Evolutionary conservation across 2,113 vertebrate species (phyloP), one percentile per base, ranked within the genome.

Genomic region (Pionites leucogaster): DNA sequence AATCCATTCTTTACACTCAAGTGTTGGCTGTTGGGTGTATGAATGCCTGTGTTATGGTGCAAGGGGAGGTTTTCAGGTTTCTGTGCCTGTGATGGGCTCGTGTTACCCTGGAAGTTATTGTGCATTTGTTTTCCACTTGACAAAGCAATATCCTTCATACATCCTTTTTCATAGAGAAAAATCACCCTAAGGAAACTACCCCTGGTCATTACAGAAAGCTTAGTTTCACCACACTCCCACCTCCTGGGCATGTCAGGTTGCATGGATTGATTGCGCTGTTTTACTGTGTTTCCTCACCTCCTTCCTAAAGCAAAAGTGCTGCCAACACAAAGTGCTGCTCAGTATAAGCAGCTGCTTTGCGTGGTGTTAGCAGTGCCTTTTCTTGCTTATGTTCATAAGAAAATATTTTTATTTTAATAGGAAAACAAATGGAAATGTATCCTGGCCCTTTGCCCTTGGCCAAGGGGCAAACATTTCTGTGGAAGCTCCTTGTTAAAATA

Each of bases 381-480:
- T 84, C 27, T 86, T 90, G 47, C 55, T 97, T 96, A 93, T 96
- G 69, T 91, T 57, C 88, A 9, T 88, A 94, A 69, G 72, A 93
- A 95, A 96, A 93, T 95, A 93, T 93, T 97, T 96, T 95, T 96
- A 88, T 78, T 96, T 96, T 94, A 95, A 76, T 86, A 81, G 57
- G 62, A 96, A 96, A 96, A 95, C 92, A 93, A 83, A 88, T 92
- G 86, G 69, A 93, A 92, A 91, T 86, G 57, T 93, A 23, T 96
- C 82, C 82, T 88, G 72, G 93, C 68, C 82, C 52, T 90, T 93
- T 93, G 85, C 79, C 79, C 80, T 93, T 90, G 90, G 92, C 77
- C 90, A 94, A 86, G 65, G 72, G 93, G 95, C 69, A 91, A 87
- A 89, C 70, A 82, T 93, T 94, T 93, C 83, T 92, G 65, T 95